phyloP scores from a whole-genome alignment of 2,113 vertebrate species.

The Aspiorhynchus laticeps region DNA sequence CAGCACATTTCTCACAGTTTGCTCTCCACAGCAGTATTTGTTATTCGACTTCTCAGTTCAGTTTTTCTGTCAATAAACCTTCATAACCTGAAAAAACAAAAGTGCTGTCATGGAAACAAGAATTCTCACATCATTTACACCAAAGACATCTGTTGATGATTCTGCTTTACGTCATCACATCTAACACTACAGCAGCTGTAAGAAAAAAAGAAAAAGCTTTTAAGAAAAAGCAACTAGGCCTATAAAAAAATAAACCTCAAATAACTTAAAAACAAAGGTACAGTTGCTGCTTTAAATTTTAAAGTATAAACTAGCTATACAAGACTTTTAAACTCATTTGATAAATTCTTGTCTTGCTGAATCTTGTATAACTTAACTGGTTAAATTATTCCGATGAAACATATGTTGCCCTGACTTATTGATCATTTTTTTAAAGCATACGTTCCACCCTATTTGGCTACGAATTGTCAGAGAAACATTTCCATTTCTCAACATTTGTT shows the following conservation, averaged over 20 bases:
- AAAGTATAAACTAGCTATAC: too few species aligned
- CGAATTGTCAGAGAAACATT: too few species aligned
- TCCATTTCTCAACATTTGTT: too few species aligned
- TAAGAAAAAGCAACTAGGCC: not conserved
- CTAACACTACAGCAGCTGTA: not conserved
- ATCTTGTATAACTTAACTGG: too few species aligned
- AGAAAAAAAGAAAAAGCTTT: not conserved
- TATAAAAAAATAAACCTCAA: not conserved
- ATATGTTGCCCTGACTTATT: too few species aligned
- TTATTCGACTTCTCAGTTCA: not conserved
- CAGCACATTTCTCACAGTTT: not conserved
- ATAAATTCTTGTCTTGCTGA: too few species aligned
- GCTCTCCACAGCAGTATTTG: not conserved
- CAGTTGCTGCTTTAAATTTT: too few species aligned
- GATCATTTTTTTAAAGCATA: too few species aligned
- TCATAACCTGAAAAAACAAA: not conserved
- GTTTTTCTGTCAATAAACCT: not conserved
- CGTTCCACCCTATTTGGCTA: too few species aligned
- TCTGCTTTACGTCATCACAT: not conserved
- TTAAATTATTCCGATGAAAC: too few species aligned
- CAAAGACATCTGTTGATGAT: not conserved
- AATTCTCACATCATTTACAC: not conserved
- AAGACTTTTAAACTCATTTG: too few species aligned
- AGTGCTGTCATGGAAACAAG: not conserved
- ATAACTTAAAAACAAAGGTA: not conserved